These are phyloP conservation scores for Chlamydotis undulata DNA, from an alignment of 2,113 vertebrate genomes.

Conservation along the genomic window DNA sequence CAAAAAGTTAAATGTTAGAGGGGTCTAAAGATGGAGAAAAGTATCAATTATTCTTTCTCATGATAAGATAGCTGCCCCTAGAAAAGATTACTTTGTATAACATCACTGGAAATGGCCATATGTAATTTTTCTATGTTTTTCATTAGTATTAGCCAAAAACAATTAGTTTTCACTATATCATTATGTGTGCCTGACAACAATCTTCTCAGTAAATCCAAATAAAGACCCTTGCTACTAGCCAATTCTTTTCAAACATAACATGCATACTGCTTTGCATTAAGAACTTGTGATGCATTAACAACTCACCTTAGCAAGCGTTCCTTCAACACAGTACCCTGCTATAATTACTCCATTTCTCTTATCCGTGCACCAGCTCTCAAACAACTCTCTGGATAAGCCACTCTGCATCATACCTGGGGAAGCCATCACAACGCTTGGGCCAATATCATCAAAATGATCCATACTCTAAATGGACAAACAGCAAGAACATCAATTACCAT, in stretches of 20 bases:
- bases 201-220: background rate
- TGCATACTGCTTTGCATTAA: background rate
- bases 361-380: slow-evolving; percentile 99
- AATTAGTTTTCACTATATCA: background rate
- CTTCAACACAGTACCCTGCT: slow-evolving; percentile 97
- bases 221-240: background rate
- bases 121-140: background rate
- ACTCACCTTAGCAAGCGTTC: slow-evolving; percentile 94
- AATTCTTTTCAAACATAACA: background rate
- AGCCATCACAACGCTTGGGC: slow-evolving; percentile 97
- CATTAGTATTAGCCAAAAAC: background rate
- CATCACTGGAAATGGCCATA: background rate
- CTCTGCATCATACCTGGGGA: slow-evolving; percentile 99
- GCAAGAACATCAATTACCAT: background rate
- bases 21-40: background rate
- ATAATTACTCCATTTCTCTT: slow-evolving; percentile 98
- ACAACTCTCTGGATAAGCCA: slow-evolving; percentile 93
- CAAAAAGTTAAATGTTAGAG: background rate
- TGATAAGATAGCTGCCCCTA: background rate
- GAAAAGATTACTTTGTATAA: background rate
- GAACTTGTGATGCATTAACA: background rate
- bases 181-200: background rate
- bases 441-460: slow-evolving; percentile 99
- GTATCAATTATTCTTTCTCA: background rate
- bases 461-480: slow-evolving; percentile 83